Conservation (phyloP, 2,888 invertebrate genomes). For the Therioaphis trifolii region DNA sequence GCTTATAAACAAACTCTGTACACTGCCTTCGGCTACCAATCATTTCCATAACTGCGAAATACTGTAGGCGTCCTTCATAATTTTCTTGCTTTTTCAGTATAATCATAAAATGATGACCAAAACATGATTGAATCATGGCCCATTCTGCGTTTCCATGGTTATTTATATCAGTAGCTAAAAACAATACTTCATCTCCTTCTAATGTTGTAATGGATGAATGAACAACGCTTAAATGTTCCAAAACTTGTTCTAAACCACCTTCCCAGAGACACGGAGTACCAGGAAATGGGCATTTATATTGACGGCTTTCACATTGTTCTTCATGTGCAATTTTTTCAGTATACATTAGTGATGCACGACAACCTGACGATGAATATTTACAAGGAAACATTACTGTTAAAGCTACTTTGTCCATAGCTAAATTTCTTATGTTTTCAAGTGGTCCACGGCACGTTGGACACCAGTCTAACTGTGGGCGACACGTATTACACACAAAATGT, state of each 20-base stretch:
- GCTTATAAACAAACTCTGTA: slow-evolving; percentile 96
- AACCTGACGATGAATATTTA: slow-evolving; percentile 96
- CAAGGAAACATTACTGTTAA: slow-evolving; percentile 98
- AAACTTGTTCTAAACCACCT: slow-evolving; percentile 96
- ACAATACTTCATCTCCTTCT: slow-evolving; percentile 99
- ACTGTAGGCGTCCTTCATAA: slow-evolving; percentile 94
- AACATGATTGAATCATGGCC: slow-evolving; percentile 99
- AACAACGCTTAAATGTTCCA: slow-evolving; percentile 96
- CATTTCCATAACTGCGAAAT: slow-evolving; percentile 97
- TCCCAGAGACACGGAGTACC: slow-evolving; percentile 97
- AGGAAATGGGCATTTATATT: slow-evolving; percentile 98
- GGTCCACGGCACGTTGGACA: slow-evolving; percentile 99
- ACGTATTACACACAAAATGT: slow-evolving; percentile 97
- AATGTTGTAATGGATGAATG: slow-evolving; percentile 98
- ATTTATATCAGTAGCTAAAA: slow-evolving; percentile 99
- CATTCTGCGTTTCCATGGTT: slow-evolving; percentile 98
- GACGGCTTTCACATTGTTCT: slow-evolving; percentile 97
- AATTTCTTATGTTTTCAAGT: slow-evolving; percentile 93
- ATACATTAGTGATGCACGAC: slow-evolving; percentile 89
- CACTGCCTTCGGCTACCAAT: slow-evolving; percentile 99
- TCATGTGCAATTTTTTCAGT: slow-evolving; percentile 99
- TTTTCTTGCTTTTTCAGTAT: slow-evolving; percentile 99
- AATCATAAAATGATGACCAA: slow-evolving; percentile 99
- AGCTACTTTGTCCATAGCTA: slow-evolving; percentile 99
- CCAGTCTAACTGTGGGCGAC: slow-evolving; percentile 94